Evolutionary conservation across 2,113 vertebrate genomes (phyloP), one percentile per base, ranked within the genome.

Genomic region (Thryonomys swinderianus): DNA sequence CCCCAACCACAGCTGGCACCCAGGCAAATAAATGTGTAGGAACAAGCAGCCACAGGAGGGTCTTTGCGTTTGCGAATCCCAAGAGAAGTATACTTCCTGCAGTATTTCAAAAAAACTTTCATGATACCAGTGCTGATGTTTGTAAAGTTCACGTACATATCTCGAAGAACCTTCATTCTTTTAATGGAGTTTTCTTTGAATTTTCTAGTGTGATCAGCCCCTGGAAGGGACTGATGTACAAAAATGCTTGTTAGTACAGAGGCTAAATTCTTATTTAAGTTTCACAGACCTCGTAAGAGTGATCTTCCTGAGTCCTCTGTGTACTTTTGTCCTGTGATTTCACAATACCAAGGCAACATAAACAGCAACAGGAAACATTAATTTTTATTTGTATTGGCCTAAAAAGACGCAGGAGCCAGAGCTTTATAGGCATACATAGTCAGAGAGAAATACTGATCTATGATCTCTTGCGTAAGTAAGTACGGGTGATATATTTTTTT

Each of bases 241-340:
- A 42, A 85, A 79, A 61, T 23, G 61, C 23, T 71, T 69, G 57
- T 81, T 80, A 59, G 25, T 30, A 37, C 18, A 51, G 30, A 55
- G 55, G 25, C 74, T 79, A 13, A 67, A 7, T 25, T 9, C 55
- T 80, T 93, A 7, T 61, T 67, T 51, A 37, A 83, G 37, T 96
- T 93, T 89, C 78, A 74, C 12, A 0, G 74, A 69, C 48, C 59
- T 86, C 82, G 78, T 34, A 79, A 74, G 74, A 40, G 42, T 51
- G 66, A 90, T 67, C 78, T 93, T 59, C 62, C 14, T 23, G 6
- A 76, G 66, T 81, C 66, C 45, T 86, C 61, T 61, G 40, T 85
- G 93, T 59, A 80, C 81, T 94, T 95, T 76, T 67, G 78, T 79
- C 74, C 73, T 78, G 85, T 89, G 76, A 64, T 95, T 94, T 88